Evolutionary conservation across 2,888 invertebrate genomes (phyloP), one percentile per base, ranked within the genome.

Genomic region (Bellardia pandia): DNA sequence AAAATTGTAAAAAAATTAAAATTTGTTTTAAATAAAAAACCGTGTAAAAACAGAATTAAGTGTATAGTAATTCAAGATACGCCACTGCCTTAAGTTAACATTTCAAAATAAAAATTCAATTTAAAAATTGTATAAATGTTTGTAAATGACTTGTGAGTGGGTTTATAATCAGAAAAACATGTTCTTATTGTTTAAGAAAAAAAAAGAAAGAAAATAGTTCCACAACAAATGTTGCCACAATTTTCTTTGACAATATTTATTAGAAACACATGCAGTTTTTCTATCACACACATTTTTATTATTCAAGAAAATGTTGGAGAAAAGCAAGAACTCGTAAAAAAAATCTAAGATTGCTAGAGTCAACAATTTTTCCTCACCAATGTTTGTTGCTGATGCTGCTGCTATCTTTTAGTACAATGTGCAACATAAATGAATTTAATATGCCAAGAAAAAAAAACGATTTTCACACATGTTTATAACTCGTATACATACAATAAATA

Each of bases 191-290:
- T 23, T 74, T 45, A 30, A 30, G 5, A 16, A n/a, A 8, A 62
- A 4, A 23, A 56, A 56, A 42, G 2, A 62, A 75, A 58, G 7
- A 58, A 74, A 45, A 30, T 64, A 48, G 48, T 76, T 51, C 9
- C 2, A 33, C 33, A 64, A 71, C 79, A 72, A 66, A 80, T 80
- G 80, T 66, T 56, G 16, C 72, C 51, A 76, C 69, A 62, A 42
- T 53, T 51, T 75, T 53, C 48, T 48, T 71, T 72, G 77, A 37
- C 45, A 66, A 23, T 66, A 72, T 84, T 84, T 80, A 74, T 45
- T 60, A 42, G 45, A 72, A 56, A 75, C 68, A 75, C 75, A 79
- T 83, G 64, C 69, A 69, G 51, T 56, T 76, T 64, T 76, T 71
- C 23, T 75, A 62, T 8, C 48, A 53, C 23, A 33, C 69, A 60